Conservation (phyloP, 2,113 vertebrate species). For the Phyllostomus hastatus region DNA sequence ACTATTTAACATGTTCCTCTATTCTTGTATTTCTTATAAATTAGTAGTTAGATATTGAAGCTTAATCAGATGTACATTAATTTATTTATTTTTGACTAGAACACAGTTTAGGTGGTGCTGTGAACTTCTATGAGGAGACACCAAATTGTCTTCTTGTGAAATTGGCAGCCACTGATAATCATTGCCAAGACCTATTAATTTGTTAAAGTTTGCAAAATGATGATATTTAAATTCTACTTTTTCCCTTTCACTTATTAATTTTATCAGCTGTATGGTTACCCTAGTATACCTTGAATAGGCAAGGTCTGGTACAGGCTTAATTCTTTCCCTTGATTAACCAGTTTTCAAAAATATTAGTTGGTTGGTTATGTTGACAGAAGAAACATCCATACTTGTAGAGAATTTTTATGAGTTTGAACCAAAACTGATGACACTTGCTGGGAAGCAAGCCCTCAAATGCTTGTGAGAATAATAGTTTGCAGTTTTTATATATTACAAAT, state of each 20-base stretch:
- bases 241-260: not conserved
- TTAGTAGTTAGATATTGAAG: not conserved
- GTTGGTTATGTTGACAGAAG: not conserved
- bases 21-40: not conserved
- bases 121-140: not conserved
- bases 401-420: not conserved
- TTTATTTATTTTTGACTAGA: not conserved
- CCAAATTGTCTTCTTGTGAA: not conserved
- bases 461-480: not conserved
- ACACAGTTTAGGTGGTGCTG: not conserved
- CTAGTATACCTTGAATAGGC: not conserved
- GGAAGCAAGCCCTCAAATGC: not conserved
- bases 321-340: not conserved
- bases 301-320: not conserved
- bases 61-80: not conserved
- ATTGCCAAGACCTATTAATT: not conserved
- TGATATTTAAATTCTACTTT: not conserved
- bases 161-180: not conserved
- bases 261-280: not conserved
- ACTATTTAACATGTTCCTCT: not conserved
- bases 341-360: constrained; percentile 2
- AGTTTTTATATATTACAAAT: not conserved
- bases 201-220: not conserved
- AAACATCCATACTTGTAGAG: not conserved
- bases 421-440: not conserved